Evolutionary conservation across 1,140 invertebrate species (phyloP).

Genomic region (Calephelis virginiensis): DNA sequence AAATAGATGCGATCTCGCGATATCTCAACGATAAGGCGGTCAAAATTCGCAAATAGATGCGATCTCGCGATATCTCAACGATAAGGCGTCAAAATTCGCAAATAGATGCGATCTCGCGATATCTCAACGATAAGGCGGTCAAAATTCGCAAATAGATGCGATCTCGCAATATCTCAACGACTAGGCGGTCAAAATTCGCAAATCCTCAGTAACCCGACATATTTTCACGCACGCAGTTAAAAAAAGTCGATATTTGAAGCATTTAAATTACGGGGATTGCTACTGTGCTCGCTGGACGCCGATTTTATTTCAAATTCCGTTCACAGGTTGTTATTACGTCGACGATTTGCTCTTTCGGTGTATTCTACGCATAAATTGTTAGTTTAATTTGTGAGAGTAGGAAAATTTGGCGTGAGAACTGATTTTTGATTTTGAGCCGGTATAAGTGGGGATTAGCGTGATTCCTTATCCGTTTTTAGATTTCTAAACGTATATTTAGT

Average conservation of each 20-base stretch:
- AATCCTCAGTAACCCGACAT: background rate
- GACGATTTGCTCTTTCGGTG: constrained; percentile 58
- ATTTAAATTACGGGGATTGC: constrained; percentile 73
- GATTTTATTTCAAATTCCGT: constrained; percentile 55
- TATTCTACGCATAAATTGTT: constrained; percentile 58
- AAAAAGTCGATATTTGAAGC: constrained; percentile 67
- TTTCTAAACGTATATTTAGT: no score
- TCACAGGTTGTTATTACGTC: constrained; percentile 60
- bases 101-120: no score
- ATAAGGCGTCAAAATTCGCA: no score
- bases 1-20: no score
- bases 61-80: no score
- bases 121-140: no score
- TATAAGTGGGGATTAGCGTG: constrained; percentile 27
- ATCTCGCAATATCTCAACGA: no score
- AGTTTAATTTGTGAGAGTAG: constrained; percentile 65
- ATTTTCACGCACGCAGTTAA: constrained; percentile 44
- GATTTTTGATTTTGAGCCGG: constrained; percentile 27
- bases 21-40: no score
- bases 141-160: no score
- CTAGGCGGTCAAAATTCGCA: no score
- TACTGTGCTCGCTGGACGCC: constrained; percentile 59
- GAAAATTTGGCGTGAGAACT: constrained; percentile 60
- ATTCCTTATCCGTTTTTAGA: background rate
- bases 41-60: no score